Conservation (phyloP, 2,113 vertebrate species). For the Sphyrna mokarran region DNA sequence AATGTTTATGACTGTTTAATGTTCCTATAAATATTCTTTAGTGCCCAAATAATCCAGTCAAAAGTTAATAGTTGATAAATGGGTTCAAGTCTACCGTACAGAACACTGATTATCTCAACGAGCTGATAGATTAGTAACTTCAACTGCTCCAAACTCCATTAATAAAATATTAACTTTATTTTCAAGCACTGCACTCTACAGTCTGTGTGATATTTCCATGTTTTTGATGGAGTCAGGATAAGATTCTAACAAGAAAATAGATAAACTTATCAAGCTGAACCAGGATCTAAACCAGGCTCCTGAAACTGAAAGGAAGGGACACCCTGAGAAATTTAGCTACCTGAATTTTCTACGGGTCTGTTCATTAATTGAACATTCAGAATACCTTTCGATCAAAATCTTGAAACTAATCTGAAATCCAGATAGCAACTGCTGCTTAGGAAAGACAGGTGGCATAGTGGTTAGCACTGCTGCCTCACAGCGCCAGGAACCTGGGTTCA, state of each 20-base stretch:
- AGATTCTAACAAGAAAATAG: background rate
- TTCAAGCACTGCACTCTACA: background rate
- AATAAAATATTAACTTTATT: background rate
- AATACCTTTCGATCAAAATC: background rate
- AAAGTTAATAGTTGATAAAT: slow-evolving; percentile 29
- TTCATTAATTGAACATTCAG: background rate
- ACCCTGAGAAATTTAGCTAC: background rate
- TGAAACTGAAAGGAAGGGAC: background rate
- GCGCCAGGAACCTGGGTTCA: too few relatives aligned
- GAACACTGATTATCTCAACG: slow-evolving; percentile 6
- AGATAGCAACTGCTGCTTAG: background rate
- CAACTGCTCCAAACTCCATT: background rate
- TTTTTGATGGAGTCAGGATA: background rate
- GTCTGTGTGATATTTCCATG: background rate
- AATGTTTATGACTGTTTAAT: slow-evolving; percentile 23
- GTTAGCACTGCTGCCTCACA: too few relatives aligned
- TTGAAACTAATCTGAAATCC: background rate
- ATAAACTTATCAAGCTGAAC: background rate
- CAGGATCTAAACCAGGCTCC: background rate
- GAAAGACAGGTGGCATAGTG: too few relatives aligned
- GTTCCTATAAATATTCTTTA: slow-evolving; percentile 30
- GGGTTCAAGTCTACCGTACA: background rate
- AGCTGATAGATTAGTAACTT: background rate
- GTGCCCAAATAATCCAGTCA: slow-evolving; percentile 32
- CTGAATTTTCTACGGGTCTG: background rate